Conservation (phyloP, 2,797 vertebrate genomes). For the Macropus fuliginosus region DNA sequence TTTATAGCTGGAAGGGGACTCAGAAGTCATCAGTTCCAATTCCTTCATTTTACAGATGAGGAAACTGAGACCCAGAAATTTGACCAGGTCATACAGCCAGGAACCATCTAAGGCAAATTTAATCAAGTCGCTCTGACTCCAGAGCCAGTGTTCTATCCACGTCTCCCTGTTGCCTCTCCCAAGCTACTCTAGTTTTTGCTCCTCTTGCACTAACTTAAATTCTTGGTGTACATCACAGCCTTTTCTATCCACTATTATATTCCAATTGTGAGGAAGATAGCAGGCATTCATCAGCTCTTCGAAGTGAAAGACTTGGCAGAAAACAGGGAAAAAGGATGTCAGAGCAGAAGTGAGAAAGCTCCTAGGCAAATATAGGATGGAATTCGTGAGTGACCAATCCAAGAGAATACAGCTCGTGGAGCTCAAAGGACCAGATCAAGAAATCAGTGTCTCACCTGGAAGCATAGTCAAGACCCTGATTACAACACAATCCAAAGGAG, state of each 20-base stretch:
- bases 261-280: background rate
- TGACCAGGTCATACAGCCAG: constrained; percentile 34
- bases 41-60: constrained; percentile 24
- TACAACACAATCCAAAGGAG: background rate
- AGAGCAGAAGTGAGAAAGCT: background rate
- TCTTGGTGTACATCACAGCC: background rate
- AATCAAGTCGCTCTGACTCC: constrained; percentile 3
- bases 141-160: constrained; percentile 9
- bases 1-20: too few species aligned
- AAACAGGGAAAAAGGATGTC: background rate
- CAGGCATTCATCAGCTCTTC: background rate
- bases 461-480: background rate
- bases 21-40: too few species aligned
- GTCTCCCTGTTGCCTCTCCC: background rate
- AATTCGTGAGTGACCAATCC: background rate
- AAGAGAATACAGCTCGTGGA: background rate
- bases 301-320: background rate
- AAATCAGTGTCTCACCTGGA: background rate
- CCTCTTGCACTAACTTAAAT: background rate
- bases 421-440: background rate
- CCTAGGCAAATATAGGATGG: background rate
- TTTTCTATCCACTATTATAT: background rate
- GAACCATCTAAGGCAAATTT: constrained; percentile 16
- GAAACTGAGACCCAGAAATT: constrained; percentile 33
- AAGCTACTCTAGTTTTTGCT: background rate